Base-by-base conservation (phyloP, 1,140 invertebrate species). In the Macrostomum lignano region DNA sequence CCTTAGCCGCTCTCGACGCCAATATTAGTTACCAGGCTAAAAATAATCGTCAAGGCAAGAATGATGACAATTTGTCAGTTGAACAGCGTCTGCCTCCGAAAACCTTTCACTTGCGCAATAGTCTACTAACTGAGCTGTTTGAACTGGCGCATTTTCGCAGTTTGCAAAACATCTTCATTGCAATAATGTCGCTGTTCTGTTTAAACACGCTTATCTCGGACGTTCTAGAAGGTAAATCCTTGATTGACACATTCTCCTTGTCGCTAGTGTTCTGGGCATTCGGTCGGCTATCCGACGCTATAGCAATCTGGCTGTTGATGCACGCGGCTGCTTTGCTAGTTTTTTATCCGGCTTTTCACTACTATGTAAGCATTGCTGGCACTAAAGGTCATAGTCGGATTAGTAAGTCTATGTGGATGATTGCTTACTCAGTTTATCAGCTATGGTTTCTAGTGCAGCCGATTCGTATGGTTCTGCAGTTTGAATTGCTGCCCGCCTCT, bases 401-500 rank as follows among this genome's bases (percentile, higher is more conserved):
- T 28, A 15, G 5, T 9, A 3, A 5, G 3, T 28, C 3, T 28
- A 3, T 28, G 15, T 28, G 3, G 15, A 3, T 28, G n/a, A 28
- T 28, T 9, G 15, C 3, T 28, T 28, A 28, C 9, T 15, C 19
- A 5, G 5, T 28, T 3, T 5, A 7, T 15, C 46, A 55, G 36
- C 11, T 45, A 5, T 40, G 40, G 1, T 52, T 61, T 35, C 42
- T 69, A 1, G 42, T 57, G 21, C 39, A 70, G 13, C 66, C 70
- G 3, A 44, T 61, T 2, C 48, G 46, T 31, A 46, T 58, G 22
- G 42, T 67, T 4, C 36, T 66, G 1, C 42, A 60, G 9, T 45
- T 64, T 32, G 38, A 65, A 5, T 44, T 74, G 6, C 66, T 69
- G 3, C 62, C 68, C 11, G 67, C 60, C 13, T 64, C 63, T 0